These are phyloP conservation scores for Helarctos malayanus DNA, from an alignment of 2,797 vertebrate species.

Conservation along the genomic window DNA sequence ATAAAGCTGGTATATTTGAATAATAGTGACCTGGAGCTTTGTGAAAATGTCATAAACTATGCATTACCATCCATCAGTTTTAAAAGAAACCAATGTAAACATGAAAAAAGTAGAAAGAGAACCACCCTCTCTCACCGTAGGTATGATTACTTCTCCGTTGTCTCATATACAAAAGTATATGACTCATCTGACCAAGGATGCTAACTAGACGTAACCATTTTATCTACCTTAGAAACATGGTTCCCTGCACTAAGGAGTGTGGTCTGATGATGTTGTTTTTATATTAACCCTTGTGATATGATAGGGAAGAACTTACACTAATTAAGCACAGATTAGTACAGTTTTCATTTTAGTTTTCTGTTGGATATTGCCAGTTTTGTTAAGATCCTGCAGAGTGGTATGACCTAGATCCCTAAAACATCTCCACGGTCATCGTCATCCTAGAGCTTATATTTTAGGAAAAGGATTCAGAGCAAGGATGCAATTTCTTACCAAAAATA, in stretches of 20 bases:
- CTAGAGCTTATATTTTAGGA: neutral
- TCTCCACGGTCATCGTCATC: neutral
- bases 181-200: neutral
- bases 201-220: neutral
- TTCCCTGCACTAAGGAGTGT: no score
- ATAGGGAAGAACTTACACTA: neutral
- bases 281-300: neutral
- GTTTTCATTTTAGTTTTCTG: neutral
- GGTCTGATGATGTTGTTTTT: neutral
- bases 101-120: no score
- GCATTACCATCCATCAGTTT: no score
- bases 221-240: neutral
- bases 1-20: no score
- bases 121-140: no score
- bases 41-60: no score
- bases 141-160: no score
- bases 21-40: no score
- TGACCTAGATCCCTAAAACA: neutral
- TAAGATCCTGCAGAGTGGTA: neutral
- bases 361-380: neutral
- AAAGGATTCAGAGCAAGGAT: neutral
- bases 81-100: no score
- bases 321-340: neutral
- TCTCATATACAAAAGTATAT: neutral
- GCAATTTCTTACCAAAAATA: neutral